Base-by-base conservation (phyloP, 2,888 invertebrate genomes). In the Macaria liturata region DNA sequence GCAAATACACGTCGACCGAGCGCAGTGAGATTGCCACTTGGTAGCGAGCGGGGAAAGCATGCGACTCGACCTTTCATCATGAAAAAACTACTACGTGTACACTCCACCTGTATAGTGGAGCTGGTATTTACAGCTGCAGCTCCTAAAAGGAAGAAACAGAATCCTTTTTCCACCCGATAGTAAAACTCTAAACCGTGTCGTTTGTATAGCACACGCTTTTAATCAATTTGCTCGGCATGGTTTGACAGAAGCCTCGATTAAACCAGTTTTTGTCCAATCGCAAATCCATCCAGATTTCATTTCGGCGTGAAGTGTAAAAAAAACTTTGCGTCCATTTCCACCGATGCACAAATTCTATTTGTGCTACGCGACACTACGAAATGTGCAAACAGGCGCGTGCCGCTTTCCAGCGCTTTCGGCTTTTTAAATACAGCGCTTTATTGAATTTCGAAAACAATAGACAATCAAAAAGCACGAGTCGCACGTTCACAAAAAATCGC, bases 1-100 rank as follows among this genome's bases (percentile, higher is more conserved):
- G 68, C 69, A 70, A 75, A 77, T 69, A 71, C 68, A 62, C 54
- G 8, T 42, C 42, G 9, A n/a, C n/a, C 42, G 42, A 42, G 42
- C n/a, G 42, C 4, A 42, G 42, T 9, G 42, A 42, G 42, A 42
- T 42, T 42, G n/a, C 46, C 46, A 32, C 46, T 31, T 46, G 32
- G n/a, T 6, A 37, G 34, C 34, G 34, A 37, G 34, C 34, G 34
- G 34, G 34, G 7, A 37, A 37, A 37, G 34, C 34, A 7, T 3
- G 7, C 5, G 5, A 37, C 5, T 1, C 5, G 34, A 37, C 7
- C 34, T 37, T 37, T 37, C 34, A 7, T 37, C 34, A 37, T 37
- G 34, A 37, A 37, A 37, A 37, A 37, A 37, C 5, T 37, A 37
- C 34, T 6, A 4, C 7, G 34, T 37, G 4, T 37, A 3, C 7